Evolutionary conservation across 1,140 invertebrate genomes (phyloP).

Genomic region (Colletes latitarsis): DNA sequence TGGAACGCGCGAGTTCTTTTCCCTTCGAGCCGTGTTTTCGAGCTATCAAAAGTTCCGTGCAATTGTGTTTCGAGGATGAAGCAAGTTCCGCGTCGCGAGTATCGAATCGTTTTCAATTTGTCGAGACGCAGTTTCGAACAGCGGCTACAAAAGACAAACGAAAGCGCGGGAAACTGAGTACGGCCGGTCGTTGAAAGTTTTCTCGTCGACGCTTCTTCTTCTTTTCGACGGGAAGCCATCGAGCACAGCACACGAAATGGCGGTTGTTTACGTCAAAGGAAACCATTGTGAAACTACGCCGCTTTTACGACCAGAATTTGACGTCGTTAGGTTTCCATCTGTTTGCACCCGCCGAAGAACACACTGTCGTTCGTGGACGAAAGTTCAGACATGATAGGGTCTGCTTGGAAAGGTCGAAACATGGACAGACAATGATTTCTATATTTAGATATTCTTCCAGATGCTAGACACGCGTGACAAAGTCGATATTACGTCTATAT

Average conservation of each 20-base stretch:
- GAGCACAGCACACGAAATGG: not conserved
- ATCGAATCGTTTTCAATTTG: constrained; percentile 1
- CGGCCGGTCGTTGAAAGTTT: constrained; percentile 20
- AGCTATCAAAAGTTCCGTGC: not conserved
- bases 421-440: not conserved
- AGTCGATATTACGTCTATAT: not conserved
- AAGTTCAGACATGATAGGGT: not conserved
- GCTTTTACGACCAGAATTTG: not conserved
- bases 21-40: not conserved
- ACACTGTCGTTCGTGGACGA: not conserved
- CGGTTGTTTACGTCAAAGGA: not conserved
- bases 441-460: not conserved
- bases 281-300: not conserved
- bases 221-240: not conserved
- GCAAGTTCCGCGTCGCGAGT: not conserved
- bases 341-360: not conserved
- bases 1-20: not conserved
- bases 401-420: not conserved
- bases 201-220: constrained; percentile 20
- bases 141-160: not conserved
- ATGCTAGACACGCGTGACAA: not conserved
- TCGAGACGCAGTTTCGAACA: constrained; percentile 7
- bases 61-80: not conserved
- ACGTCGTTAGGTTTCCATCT: not conserved
- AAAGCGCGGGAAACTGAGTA: not conserved